Conservation (phyloP, 37 sponge, comb jelly and placozoan genomes). For the Dysidea cf. avara region DNA sequence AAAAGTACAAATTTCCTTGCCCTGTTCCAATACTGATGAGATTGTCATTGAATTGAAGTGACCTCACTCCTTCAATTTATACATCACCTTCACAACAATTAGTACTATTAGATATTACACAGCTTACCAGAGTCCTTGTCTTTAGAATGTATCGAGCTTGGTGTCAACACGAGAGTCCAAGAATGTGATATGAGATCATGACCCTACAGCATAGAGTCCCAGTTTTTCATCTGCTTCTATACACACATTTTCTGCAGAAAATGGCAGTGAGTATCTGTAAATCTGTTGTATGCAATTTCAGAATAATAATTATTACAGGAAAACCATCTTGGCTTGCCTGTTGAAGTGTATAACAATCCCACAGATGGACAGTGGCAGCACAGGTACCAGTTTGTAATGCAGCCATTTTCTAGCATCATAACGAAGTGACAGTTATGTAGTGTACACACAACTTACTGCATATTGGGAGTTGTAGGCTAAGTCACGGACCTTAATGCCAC, state of each 20-base stretch:
- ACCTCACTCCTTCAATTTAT: conserved; percentile 63
- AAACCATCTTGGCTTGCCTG: conserved; percentile 58
- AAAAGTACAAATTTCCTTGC: conserved; percentile 80
- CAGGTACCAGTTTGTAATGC: conserved; percentile 65
- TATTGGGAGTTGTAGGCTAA: conserved; percentile 36
- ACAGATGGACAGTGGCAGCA: conserved; percentile 60
- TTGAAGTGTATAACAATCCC: conserved; percentile 62
- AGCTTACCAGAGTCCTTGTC: conserved; percentile 61
- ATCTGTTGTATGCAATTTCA: too few species aligned
- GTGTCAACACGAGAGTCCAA: conserved; percentile 45
- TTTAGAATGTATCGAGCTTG: conserved; percentile 30
- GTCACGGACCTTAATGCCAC: conserved; percentile 57
- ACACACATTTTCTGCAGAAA: conserved; percentile 77
- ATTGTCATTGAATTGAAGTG: conserved; percentile 72
- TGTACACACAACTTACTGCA: conserved; percentile 28
- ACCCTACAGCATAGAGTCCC: conserved; percentile 73
- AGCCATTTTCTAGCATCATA: conserved; percentile 32
- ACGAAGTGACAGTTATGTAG: not conserved
- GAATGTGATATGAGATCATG: conserved; percentile 71
- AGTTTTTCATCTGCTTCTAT: conserved; percentile 39
- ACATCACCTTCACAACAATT: not conserved
- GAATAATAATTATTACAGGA: not conserved
- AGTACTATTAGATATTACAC: not conserved
- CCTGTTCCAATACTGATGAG: conserved; percentile 86
- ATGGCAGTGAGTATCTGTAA: conserved; percentile 24